Evolutionary conservation across 2,113 vertebrate genomes (phyloP), one percentile per base, ranked within the genome.

Genomic region (Onychorhynchus coronatus): DNA sequence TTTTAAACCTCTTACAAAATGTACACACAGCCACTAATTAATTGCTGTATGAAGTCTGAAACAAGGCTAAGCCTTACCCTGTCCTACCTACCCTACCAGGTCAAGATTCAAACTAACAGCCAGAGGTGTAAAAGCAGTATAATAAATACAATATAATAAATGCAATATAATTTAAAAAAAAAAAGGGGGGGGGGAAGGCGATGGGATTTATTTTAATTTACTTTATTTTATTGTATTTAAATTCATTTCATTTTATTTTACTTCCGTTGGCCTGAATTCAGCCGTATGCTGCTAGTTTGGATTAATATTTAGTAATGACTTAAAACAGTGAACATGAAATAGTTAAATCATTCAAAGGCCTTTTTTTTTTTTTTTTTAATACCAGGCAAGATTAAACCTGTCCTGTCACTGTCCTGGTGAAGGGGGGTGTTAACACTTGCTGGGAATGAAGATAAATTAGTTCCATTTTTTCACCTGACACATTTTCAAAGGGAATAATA

Each of bases 241-340:
- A n/a, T n/a, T n/a, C n/a, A n/a, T 50, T 25, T 25, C 7, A 50
- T 50, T 52, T 33, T 25, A 11, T 79, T 71, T 63, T 31, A 53
- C 86, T 95, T 97, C 84, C 80, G 94, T 81, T 84, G 46, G 79
- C 77, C 94, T 66, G 89, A 85, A 83, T 91, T 96, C 70, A 66
- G 84, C 35, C 63, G 8, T 15, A 8, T 11, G 42, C 65, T 53
- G 22, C 47, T 47, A 17, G 11, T 55, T 76, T 52, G 61, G 52
- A 56, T 52, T 65, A 31, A 68, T 46, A 42, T 20, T 76, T 46
- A 50, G 23, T 23, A 68, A 35, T 58, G 39, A 47, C 25, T 86
- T n/a, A 37, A 63, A 82, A 28, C 6, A 33, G 9, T 5, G 39
- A 71, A 33, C 9, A 20, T 6, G 15, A 74, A 88, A 89, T 5